Base-by-base conservation (phyloP, 2,113 vertebrate species). In the Heliornis fulica region DNA sequence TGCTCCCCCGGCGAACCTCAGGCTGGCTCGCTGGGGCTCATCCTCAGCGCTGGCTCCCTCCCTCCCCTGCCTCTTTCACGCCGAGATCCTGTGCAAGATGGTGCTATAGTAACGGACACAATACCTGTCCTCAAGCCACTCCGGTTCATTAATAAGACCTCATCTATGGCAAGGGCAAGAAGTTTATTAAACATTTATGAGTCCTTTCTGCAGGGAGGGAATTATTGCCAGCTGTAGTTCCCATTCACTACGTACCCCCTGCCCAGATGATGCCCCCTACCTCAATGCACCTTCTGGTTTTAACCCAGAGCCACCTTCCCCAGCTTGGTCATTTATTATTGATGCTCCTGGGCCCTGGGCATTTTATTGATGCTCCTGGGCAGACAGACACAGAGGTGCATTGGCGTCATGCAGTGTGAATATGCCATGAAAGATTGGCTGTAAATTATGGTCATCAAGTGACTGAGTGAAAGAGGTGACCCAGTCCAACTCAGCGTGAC, bases 91-190 rank as follows among this genome's bases (percentile, higher is more conserved):
- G 87, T 95, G 94, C 94, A 90, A 97, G 96, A 94, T 95, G 96
- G 96, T 97, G 96, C 97, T 98, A 97, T 97, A 98, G 98, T 97
- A 98, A 98, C 98, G 31, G 60, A 95, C 95, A 97, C 94, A 93
- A 96, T 97, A 97, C 97, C 97, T 98, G 97, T 97, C 97, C 97
- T 94, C 96, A 43, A 53, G 93, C 93, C 53, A 59, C 95, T 96
- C 81, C 69, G n/a, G 53, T 91, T 96, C 88, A 46, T 92, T 95
- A 97, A 90, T 87, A 96, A 94, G 96, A 96, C 94, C 87, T 93
- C 88, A 25, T 96, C 94, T 92, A 50, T 70, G 82, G 87, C 94
- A 85, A 64, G 57, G 88, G 79, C 63, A 89, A 79, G 96, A 82
- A 91, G 87, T 97, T 97, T 87, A 98, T 97, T 97, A 98, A 98